phyloP scores from a whole-genome alignment of 2,888 invertebrate species.

The Papilio demoleus region DNA sequence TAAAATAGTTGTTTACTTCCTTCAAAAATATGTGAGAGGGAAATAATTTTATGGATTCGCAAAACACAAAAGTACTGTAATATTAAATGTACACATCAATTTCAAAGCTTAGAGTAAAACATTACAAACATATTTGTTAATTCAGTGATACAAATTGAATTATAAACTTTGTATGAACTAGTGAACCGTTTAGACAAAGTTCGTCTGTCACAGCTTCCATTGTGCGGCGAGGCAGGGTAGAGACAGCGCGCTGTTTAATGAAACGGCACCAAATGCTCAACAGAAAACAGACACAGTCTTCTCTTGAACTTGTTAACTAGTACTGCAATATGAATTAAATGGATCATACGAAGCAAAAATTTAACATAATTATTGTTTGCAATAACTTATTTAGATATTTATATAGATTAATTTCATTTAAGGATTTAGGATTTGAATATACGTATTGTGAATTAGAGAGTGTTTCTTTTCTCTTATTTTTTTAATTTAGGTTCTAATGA shows the following conservation, averaged over 20 bases:
- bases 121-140: not conserved
- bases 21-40: no score
- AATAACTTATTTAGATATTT: no score
- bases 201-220: slow-evolving; percentile 17
- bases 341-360: not conserved
- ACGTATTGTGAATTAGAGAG: no score
- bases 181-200: slow-evolving; percentile 33
- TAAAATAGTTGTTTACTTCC: no score
- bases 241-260: slow-evolving; percentile 28
- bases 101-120: no score
- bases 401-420: no score
- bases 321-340: not conserved
- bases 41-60: no score
- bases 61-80: no score
- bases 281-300: slow-evolving; percentile 19
- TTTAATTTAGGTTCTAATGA: no score
- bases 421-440: no score
- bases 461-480: no score
- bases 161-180: slow-evolving; percentile 12
- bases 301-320: slow-evolving; percentile 4
- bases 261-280: slow-evolving; percentile 2
- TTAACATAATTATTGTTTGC: not conserved
- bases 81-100: no score
- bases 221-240: not conserved
- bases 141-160: not conserved